phyloP scores from a whole-genome alignment of 1,140 invertebrate species.

The Apolygus lucorum region DNA sequence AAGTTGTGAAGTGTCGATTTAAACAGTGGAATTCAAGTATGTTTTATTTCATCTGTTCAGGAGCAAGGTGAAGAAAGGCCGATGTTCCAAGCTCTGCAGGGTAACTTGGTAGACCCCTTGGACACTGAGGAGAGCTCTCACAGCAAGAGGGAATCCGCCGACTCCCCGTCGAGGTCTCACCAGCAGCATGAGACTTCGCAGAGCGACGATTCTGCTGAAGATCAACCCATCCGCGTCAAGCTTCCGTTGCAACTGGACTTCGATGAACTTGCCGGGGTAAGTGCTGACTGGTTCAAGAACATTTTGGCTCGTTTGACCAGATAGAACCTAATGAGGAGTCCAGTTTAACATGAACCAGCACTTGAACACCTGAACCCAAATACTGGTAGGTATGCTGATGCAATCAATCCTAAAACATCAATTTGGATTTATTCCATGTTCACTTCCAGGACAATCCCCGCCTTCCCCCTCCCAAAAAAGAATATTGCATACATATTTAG shows the following conservation, averaged over 20 bases:
- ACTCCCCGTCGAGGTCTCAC: constrained; percentile 36
- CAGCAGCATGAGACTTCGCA: constrained; percentile 39
- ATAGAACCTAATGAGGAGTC: too few species aligned
- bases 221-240: constrained; percentile 58
- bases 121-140: constrained; percentile 34
- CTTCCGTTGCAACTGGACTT: constrained; percentile 69
- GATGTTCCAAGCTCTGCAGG: constrained; percentile 33
- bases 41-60: constrained; percentile 26
- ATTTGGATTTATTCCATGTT: too few species aligned
- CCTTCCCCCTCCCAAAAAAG: too few species aligned
- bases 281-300: too few species aligned
- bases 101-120: constrained; percentile 35
- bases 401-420: too few species aligned
- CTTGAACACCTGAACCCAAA: too few species aligned
- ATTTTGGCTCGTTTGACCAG: background rate
- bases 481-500: too few species aligned
- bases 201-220: constrained; percentile 38
- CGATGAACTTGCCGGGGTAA: constrained; percentile 63
- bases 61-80: constrained; percentile 33
- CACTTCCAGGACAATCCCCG: too few species aligned
- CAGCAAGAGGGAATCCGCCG: constrained; percentile 30
- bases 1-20: too few species aligned
- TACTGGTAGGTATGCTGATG: too few species aligned
- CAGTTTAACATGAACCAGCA: too few species aligned
- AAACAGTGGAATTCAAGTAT: too few species aligned